Evolutionary conservation across 2,888 invertebrate genomes (phyloP).

Genomic region (Protonemura montana): DNA sequence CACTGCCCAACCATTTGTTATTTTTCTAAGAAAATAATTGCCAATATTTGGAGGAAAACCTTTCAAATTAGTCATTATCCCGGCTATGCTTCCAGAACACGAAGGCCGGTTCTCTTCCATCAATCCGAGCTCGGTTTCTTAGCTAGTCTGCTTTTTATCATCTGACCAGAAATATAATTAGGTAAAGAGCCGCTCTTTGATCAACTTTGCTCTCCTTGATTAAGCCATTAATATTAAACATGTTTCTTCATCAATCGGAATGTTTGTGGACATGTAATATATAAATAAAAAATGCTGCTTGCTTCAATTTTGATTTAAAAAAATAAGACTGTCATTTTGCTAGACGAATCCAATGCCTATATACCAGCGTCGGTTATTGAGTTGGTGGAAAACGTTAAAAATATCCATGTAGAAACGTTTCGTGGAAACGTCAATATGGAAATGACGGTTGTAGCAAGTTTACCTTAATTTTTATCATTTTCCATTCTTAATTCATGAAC

Average conservation of each 20-base stretch:
- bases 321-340: too few relatives aligned
- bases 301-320: background rate
- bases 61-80: slow-evolving; percentile 5
- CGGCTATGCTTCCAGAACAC: background rate
- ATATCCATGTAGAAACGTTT: too few relatives aligned
- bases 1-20: slow-evolving; percentile 15
- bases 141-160: background rate
- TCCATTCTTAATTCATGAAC: too few relatives aligned
- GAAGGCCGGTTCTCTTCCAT: background rate
- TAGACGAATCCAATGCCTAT: too few relatives aligned
- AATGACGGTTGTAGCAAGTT: too few relatives aligned
- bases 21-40: slow-evolving; percentile 12
- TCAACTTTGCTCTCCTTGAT: background rate
- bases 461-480: too few relatives aligned
- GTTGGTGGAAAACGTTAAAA: too few relatives aligned
- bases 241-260: background rate
- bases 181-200: background rate
- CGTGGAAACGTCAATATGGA: too few relatives aligned
- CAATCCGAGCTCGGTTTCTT: background rate
- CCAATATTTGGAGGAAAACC: slow-evolving; percentile 19
- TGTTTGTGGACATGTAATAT: background rate
- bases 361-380: too few relatives aligned
- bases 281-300: too few relatives aligned
- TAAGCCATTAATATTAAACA: background rate
- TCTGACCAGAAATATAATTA: background rate